Base-by-base conservation (phyloP, 2,797 vertebrate species). In the Huso huso region DNA sequence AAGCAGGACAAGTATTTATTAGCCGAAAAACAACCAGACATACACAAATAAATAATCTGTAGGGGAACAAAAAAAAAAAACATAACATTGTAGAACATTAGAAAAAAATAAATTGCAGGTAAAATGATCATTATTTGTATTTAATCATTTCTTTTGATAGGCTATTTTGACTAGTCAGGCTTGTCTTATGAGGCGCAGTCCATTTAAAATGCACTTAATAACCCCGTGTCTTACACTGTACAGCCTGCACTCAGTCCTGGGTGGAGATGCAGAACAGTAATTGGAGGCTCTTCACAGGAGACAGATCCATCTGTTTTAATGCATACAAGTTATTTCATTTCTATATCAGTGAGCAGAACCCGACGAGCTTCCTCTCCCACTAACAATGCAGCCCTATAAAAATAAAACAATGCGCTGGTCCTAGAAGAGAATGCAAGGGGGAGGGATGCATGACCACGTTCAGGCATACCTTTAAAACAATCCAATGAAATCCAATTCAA, bases 311-410 rank as follows among this genome's bases (percentile, higher is more conserved):
- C 61, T 62, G 61, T n/a, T 18, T 62, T n/a, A 0, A 48, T 37
- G 55, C 4, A 6, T 48, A n/a, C n/a, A 62, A 18, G 61, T 62
- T 62, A 62, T 62, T 62, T 23, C 18, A 48, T 62, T 62, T 37
- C 61, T 62, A 1, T 48, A 8, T 62, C 23, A 23, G 61, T 13
- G 8, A 62, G 61, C 8, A 10, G 13, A 62, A 10, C 13, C 10
- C n/a, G 6, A 58, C 4, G 12, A 58, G 9, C 55, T 10, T 10
- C 12, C 0, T 11, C 6, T 58, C 6, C 10, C 55, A 11, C 10
- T 58, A n/a, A 12, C 10, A 58, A 58, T 12, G 55, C 55, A 13
- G 55, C 23, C 23, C 23, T 37, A 37, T 4, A 37, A 37, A 37
- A 37, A 37, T 37, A 37, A 37, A 37, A 37, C 23, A 37, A 37